Evolutionary conservation across 2,797 vertebrate genomes (phyloP).

Genomic region (Pseudopleuronectes americanus): DNA sequence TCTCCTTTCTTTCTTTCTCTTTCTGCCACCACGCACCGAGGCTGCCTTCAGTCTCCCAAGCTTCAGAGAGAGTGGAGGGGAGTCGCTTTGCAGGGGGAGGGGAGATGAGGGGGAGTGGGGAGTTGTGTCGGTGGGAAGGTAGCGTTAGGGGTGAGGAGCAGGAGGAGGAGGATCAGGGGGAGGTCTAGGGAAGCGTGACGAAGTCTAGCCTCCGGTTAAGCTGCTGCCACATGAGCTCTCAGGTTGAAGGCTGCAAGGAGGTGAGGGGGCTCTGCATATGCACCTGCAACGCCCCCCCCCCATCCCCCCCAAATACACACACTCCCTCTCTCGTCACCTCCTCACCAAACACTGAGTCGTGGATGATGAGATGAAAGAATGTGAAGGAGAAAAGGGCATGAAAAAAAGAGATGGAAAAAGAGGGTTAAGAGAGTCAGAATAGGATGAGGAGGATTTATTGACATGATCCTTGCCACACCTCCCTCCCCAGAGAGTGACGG

Average conservation of each 20-base stretch:
- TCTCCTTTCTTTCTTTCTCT: constrained; percentile 21
- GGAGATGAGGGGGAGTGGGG: background rate
- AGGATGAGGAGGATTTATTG: constrained; percentile 54
- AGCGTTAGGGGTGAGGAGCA: constrained; percentile 26
- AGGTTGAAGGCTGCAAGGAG: constrained; percentile 44
- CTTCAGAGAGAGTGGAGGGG: constrained; percentile 70
- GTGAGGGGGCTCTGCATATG: background rate
- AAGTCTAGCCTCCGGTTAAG: constrained; percentile 65
- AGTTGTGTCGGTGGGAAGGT: constrained; percentile 21
- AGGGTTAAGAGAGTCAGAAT: background rate
- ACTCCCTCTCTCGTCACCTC: background rate
- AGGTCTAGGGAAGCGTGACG: constrained; percentile 54
- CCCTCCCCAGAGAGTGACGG: constrained; percentile 44
- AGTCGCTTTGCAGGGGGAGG: constrained; percentile 57
- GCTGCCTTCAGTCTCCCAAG: constrained; percentile 66
- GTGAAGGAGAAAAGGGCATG: constrained; percentile 10
- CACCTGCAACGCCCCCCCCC: background rate
- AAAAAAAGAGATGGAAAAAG: background rate
- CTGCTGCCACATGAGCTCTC: constrained; percentile 70
- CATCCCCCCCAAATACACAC: background rate
- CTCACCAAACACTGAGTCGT: background rate
- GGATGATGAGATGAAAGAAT: constrained; percentile 16
- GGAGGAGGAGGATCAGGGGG: constrained; percentile 16
- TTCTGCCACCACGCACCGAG: constrained; percentile 47
- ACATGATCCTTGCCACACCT: constrained; percentile 55